Base-by-base conservation (phyloP, 1,140 invertebrate genomes). In the Reticulitermes speratus region DNA sequence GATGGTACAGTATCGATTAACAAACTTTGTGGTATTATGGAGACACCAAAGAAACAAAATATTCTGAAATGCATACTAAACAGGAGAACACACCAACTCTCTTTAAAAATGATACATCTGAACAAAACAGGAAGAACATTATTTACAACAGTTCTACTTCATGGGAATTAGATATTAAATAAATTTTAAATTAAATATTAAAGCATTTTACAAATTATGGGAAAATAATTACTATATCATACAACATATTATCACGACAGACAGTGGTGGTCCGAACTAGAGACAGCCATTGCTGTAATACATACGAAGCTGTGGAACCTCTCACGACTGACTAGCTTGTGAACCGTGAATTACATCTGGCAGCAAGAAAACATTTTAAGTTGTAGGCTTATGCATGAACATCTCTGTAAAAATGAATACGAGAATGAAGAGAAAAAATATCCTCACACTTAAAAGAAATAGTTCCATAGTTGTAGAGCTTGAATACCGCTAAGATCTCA, bases 131-230 rank as follows among this genome's bases (percentile, higher is more conserved):
- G 65, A 75, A 75, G n/a, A 75, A 75, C 25, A 8, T 11, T 75
- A 75, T 75, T 9, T 75, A 75, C 65, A 75, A 75, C 65, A 75
- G 65, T 75, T 75, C 11, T 75, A 75, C 65, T 75, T 75, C 65
- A 75, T 75, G 65, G n/a, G 30, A 75, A 75, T 75, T 30, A 75
- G 25, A 30, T 30, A 75, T 75, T 75, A 75, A 75, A 75, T 75
- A 75, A 75, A 75, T 75, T 75, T 75, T 75, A 75, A 75, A 75
- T 75, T 75, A 75, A n/a, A 75, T 75, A 75, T 75, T 75, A 75
- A 75, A 75, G 65, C 65, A 75, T 75, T 75, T 75, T 75, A 75
- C 65, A 75, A 65, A 75, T 75, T n/a, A 30, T 75, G 65, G n/a
- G 65, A 75, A 75, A 75, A 75, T 75, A 75, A 75, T 75, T n/a